Evolutionary conservation across 2,888 invertebrate species (phyloP), one percentile per base, ranked within the genome.

Genomic region (Cataglyphis albicans): DNA sequence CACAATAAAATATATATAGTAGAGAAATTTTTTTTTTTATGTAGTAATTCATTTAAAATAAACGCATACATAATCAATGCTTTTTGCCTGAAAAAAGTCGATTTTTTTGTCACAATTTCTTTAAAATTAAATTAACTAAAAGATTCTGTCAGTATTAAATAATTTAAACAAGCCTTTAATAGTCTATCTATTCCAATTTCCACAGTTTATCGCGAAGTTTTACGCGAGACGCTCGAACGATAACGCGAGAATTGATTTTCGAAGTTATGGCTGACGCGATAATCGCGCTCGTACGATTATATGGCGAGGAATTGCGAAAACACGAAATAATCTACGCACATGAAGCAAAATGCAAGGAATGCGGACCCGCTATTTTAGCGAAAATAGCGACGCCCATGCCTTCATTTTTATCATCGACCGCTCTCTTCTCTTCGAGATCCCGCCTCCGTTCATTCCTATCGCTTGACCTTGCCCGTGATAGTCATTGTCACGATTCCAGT

Each of bases 391-490:
- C 29, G 55, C 10, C 9, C 15, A 15, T 25, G 7, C 32, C n/a
- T 78, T 65, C 25, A 18, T 35, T 78, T 70, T 78, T 70, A 15
- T 32, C 4, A 21, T 0, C 15, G 12, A 10, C 52, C 41, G 10
- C 41, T 48, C 6, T 67, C 4, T 12, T 15, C 25, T 12, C 35
- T 55, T 5, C 52, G 78, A 72, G 52, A 70, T 38, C 72, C 72
- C 52, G 67, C 67, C 80, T 86, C 64, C 72, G 55, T n/a, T 61
- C 70, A 12, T 18, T 84, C n/a, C 82, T 81, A 88, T 76, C 72
- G 57, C 41, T 21, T 72, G 89, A 80, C 86, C 87, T 87, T 88
- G 89, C 21, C 64, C 74, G 41, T 81, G 82, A 87, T 86, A 84
- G 81, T 65, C 89, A 85, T 84, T 89, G 81, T 87, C 80, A 76